Evolutionary conservation across 1,140 invertebrate species (phyloP).

Genomic region (Hyles vespertilio): DNA sequence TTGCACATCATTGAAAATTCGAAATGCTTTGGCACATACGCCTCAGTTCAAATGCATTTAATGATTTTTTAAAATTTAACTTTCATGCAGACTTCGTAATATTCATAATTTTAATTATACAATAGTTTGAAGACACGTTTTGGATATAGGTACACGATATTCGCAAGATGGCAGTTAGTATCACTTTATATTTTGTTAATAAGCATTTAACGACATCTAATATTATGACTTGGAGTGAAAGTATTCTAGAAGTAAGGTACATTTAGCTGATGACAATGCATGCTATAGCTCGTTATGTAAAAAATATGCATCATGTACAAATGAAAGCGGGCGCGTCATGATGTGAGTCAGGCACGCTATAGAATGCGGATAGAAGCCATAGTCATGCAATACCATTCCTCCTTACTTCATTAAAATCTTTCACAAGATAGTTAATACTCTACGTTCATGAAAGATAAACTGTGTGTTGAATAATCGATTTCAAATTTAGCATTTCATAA

Average conservation of each 20-base stretch:
- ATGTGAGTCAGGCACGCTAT: too few relatives aligned
- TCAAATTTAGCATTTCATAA: slow-evolving; percentile 7
- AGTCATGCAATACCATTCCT: too few relatives aligned
- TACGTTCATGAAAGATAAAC: too few relatives aligned
- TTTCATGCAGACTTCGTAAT: background rate
- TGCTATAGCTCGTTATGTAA: too few relatives aligned
- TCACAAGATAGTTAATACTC: too few relatives aligned
- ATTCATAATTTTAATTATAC: slow-evolving; percentile 2
- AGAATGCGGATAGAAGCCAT: too few relatives aligned
- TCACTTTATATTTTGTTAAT: slow-evolving; percentile 8
- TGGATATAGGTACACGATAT: background rate
- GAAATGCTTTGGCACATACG: slow-evolving; percentile 3
- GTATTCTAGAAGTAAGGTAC: too few relatives aligned
- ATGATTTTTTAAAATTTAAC: background rate
- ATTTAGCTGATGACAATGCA: too few relatives aligned
- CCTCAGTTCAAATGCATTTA: background rate
- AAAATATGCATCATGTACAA: too few relatives aligned
- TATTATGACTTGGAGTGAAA: background rate
- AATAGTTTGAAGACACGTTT: background rate
- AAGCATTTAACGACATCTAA: slow-evolving; percentile 4
- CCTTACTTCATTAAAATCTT: too few relatives aligned
- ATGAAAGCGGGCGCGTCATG: too few relatives aligned
- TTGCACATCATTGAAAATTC: slow-evolving; percentile 1
- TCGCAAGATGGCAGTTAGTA: slow-evolving; percentile 9
- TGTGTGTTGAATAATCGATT: background rate